phyloP scores from a whole-genome alignment of 1,140 invertebrate genomes.

The Geopemphigus sp. region DNA sequence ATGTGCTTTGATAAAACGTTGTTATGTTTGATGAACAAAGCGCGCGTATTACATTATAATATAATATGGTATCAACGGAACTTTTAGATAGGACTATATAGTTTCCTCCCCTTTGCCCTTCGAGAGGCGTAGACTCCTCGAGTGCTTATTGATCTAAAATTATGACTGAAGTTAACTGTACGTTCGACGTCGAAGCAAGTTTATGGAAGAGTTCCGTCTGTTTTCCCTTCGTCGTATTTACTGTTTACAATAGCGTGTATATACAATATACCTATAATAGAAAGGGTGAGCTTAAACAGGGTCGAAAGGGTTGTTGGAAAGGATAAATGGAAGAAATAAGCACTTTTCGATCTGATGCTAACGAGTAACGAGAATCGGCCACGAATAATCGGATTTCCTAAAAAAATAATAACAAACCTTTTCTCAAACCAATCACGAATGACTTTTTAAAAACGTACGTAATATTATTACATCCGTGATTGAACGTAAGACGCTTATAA shows the following conservation, averaged over 20 bases:
- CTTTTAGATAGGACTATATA: not conserved
- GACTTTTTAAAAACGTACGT: too few relatives aligned
- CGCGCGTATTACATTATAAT: too few relatives aligned
- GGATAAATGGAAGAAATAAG: not conserved
- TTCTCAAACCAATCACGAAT: not conserved
- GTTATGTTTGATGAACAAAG: too few relatives aligned
- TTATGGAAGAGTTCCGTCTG: too few relatives aligned
- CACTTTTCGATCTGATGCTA: not conserved
- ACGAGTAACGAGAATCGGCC: not conserved
- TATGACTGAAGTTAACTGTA: not conserved
- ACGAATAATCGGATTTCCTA: not conserved
- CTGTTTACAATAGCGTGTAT: too few relatives aligned
- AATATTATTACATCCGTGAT: too few relatives aligned
- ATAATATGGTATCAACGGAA: not conserved
- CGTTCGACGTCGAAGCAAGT: too few relatives aligned
- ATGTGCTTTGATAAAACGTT: too few relatives aligned
- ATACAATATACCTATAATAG: not conserved
- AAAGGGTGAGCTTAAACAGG: too few relatives aligned
- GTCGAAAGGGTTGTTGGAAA: not conserved
- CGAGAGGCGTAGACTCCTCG: not conserved
- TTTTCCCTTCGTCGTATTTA: too few relatives aligned
- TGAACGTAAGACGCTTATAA: too few relatives aligned
- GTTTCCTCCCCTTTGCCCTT: not conserved
- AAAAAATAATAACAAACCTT: not conserved
- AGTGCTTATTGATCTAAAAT: constrained; percentile 12